phyloP scores from a whole-genome alignment of 2,888 invertebrate genomes.

The Protodeltote pygarga region DNA sequence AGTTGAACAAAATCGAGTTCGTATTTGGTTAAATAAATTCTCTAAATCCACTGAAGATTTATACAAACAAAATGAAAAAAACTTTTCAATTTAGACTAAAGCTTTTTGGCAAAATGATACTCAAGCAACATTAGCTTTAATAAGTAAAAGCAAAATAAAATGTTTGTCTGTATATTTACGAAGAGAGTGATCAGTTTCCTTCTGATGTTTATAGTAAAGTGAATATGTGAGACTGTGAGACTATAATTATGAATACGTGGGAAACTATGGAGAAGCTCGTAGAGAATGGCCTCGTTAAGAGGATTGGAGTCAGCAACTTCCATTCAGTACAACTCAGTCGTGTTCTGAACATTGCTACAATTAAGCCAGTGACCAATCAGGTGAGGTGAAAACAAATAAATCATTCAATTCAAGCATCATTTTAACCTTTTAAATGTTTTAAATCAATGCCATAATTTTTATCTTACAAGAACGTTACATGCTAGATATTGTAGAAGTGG shows the following conservation, averaged over 20 bases:
- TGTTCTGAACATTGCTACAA: conserved; percentile 84
- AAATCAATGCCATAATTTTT: too few species aligned
- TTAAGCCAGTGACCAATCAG: conserved; percentile 88
- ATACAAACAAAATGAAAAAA: conserved; percentile 25
- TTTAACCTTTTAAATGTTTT: too few species aligned
- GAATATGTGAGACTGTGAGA: conserved; percentile 87
- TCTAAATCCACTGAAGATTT: conserved; percentile 31
- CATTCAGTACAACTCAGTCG: conserved; percentile 90
- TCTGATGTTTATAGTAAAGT: conserved; percentile 85
- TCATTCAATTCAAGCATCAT: too few species aligned
- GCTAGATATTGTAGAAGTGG: too few species aligned
- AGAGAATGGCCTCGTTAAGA: conserved; percentile 87
- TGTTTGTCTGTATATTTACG: conserved; percentile 71
- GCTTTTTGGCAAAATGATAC: conserved; percentile 25
- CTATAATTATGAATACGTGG: conserved; percentile 90
- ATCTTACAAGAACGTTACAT: too few species aligned
- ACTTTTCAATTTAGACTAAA: conserved; percentile 32
- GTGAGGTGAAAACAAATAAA: conserved; percentile 62
- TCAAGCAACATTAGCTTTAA: conserved; percentile 33
- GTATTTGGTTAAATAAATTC: conserved; percentile 26
- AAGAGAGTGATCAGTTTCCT: conserved; percentile 87
- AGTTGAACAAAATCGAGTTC: conserved; percentile 27
- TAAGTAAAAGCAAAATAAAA: conserved; percentile 33
- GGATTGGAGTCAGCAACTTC: conserved; percentile 92
- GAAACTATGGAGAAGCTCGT: conserved; percentile 90